phyloP scores from a whole-genome alignment of 2,888 invertebrate species.

The Onthophagus sagittarius region DNA sequence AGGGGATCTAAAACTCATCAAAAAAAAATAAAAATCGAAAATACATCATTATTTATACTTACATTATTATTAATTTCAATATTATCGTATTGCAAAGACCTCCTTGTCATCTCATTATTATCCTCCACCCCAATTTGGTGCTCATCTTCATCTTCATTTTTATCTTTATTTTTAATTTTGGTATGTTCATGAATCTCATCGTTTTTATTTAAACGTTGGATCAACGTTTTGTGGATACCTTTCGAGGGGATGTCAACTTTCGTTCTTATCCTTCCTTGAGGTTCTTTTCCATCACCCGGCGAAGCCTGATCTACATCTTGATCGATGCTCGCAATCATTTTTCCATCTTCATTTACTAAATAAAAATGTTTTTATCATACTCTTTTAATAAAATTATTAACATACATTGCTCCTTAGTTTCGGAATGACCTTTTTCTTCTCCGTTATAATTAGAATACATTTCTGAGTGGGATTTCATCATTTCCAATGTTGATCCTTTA shows the following conservation, averaged over 20 bases:
- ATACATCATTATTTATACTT: background rate
- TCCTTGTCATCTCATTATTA: no score
- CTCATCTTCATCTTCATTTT: background rate
- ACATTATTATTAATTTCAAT: background rate
- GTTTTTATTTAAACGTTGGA: conserved; percentile 44
- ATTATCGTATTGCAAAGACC: no score
- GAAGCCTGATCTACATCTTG: conserved; percentile 41
- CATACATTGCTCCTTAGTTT: conserved; percentile 43
- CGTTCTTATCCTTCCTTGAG: conserved; percentile 51
- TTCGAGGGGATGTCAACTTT: conserved; percentile 57
- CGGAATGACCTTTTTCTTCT: conserved; percentile 42
- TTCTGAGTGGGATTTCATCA: conserved; percentile 45
- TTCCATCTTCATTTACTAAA: conserved; percentile 47
- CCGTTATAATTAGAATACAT: conserved; percentile 43
- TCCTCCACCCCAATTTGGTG: no score
- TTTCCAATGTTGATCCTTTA: conserved; percentile 43
- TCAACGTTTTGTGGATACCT: conserved; percentile 54
- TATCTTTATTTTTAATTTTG: background rate
- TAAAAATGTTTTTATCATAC: background rate
- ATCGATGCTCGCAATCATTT: conserved; percentile 44
- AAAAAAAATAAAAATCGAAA: background rate
- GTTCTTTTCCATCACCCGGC: conserved; percentile 44
- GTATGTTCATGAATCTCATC: conserved; percentile 25
- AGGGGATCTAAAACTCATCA: background rate
- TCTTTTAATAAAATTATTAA: conserved; percentile 1